Base-by-base conservation (phyloP, 2,888 invertebrate genomes). In the Marronus borbonicus region DNA sequence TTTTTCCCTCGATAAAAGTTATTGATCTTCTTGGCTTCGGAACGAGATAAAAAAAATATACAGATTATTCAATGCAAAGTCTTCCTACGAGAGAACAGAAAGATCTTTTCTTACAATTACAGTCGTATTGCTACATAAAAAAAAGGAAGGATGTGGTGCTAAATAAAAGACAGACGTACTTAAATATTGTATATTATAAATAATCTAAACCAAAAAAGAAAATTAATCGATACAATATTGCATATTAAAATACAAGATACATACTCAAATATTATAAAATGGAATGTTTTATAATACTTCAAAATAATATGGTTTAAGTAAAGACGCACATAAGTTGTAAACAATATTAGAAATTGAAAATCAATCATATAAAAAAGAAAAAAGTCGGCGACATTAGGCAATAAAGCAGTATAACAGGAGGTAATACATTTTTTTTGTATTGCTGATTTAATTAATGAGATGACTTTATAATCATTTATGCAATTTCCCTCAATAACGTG, bases 251-350 rank as follows among this genome's bases (percentile, higher is more conserved):
- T 66, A 60, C 49, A 69, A 60, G 68, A 76, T 76, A 76, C 69
- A 76, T 76, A 76, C 55, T 76, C 68, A 66, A 76, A 44, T 44
- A 76, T 64, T 76, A 77, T 77, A 77, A 77, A 77, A 77, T 77
- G 77, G 77, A 77, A 77, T 77, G 77, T 62, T 77, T 64, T 14
- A 70, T 77, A 77, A 77, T 77, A 77, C 77, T 70, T 72, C 69
- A 70, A 77, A 77, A 62, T 72, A 62, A 60, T 60, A 17, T 72
- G 58, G n/a, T 72, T 72, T 72, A 72, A 72, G 72, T 72, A 72
- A 72, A 72, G 72, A 20, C 58, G 58, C 58, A 68, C 68, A 50
- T 72, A 72, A 58, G 60, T 60, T 39, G 58, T 72, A 72, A 72
- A 72, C 60, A 60, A 72, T 60, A 60, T 60, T 20, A 72, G 36